A percentile compares a stretch with the other conserved stretches of the same genome.
These are phyloP conservation scores for Calosoma granatense DNA, from an alignment of 1,140 invertebrate genomes.

Conservation along the genomic window DNA sequence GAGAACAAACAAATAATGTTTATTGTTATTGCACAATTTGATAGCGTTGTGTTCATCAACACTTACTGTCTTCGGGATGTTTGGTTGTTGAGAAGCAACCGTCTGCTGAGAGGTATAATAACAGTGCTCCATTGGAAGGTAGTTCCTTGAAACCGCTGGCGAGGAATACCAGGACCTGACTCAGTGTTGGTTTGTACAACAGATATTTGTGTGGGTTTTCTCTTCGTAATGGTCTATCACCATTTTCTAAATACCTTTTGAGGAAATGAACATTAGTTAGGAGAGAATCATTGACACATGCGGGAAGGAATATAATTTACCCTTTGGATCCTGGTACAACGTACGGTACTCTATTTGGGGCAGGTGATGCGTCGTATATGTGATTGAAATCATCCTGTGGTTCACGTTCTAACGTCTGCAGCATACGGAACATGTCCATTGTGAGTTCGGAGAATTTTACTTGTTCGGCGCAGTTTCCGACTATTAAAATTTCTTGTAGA, in stretches of 20 bases:
- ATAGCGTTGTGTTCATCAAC: constrained; percentile 9
- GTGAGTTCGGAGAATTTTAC: constrained; percentile 97
- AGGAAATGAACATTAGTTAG: constrained; percentile 14
- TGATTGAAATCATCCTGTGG: constrained; percentile 75
- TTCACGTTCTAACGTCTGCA: constrained; percentile 89
- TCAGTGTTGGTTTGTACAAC: constrained; percentile 89
- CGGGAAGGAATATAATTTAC: constrained; percentile 18
- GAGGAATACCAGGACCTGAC: constrained; percentile 87
- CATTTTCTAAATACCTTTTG: constrained; percentile 58
- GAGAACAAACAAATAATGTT: constrained; percentile 20
- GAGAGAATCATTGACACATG: too few relatives aligned
- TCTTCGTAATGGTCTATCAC: constrained; percentile 51
- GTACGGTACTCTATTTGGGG: constrained; percentile 62
- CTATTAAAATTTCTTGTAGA: constrained; percentile 89
- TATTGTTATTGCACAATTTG: background rate
- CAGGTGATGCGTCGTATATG: constrained; percentile 78
- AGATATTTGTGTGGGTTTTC: constrained; percentile 97
- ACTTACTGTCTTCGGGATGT: constrained; percentile 82
- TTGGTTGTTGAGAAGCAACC: constrained; percentile 81
- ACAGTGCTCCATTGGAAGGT: constrained; percentile 77
- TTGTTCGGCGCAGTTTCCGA: constrained; percentile 89
- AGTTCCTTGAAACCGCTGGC: constrained; percentile 91
- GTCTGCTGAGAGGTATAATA: constrained; percentile 91
- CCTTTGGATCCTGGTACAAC: constrained; percentile 41
- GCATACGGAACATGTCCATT: constrained; percentile 96